Percentiles rank a stretch among this genome's conserved stretches.
Conservation (phyloP, 2,797 vertebrate genomes). For the Numenius phaeopus region DNA sequence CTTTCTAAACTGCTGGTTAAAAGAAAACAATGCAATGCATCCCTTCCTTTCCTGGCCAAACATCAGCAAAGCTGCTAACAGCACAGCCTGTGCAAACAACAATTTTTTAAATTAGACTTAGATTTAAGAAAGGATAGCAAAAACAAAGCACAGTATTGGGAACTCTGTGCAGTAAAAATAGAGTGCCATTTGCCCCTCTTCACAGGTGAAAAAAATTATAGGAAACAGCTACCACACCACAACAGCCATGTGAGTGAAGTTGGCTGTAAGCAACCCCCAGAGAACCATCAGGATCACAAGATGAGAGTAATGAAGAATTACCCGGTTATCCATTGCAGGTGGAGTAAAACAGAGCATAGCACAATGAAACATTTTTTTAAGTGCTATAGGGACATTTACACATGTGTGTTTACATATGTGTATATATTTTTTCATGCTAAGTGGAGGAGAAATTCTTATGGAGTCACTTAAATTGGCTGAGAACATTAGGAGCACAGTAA, state of each 20-base stretch:
- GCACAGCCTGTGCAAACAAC: not conserved
- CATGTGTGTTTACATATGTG: fast-evolving
- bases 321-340: not conserved
- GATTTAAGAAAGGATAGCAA: not conserved
- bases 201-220: not conserved
- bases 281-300: not conserved
- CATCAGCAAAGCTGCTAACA: not conserved
- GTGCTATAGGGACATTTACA: not conserved
- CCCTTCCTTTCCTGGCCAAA: not conserved
- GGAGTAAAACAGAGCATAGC: not conserved
- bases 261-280: not conserved
- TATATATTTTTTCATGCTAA: not conserved
- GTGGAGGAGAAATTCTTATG: not conserved
- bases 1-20: not conserved
- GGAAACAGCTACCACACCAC: not conserved
- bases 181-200: not conserved
- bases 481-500: not conserved
- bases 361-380: not conserved
- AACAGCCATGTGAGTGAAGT: fast-evolving
- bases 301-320: fast-evolving
- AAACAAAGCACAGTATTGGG: not conserved
- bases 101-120: not conserved
- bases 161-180: not conserved
- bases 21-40: not conserved
- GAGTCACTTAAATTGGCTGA: not conserved